These are phyloP conservation scores for Siniperca undulata DNA, from an alignment of 2,797 vertebrate species.

Conservation along the genomic window DNA sequence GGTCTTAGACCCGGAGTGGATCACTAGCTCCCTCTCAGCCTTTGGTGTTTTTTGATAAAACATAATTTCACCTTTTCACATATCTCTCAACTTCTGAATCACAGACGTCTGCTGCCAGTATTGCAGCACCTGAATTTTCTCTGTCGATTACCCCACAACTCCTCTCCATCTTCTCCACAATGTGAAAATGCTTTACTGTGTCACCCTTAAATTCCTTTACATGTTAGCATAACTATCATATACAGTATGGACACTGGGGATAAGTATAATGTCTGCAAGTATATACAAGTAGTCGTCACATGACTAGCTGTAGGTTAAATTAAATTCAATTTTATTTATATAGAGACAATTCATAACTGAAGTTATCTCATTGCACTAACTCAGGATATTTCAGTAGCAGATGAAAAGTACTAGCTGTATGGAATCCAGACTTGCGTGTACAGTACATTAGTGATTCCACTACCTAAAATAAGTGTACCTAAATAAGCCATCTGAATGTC, in stretches of 20 bases:
- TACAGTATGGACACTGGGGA: not conserved
- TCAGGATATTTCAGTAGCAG: conserved; percentile 76
- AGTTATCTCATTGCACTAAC: not conserved
- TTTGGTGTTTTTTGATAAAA: conserved; percentile 30
- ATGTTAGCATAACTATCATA: not conserved
- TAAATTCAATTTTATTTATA: no score
- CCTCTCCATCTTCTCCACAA: not conserved
- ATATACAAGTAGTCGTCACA: not conserved
- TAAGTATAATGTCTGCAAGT: not conserved
- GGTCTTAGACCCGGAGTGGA: conserved; percentile 13
- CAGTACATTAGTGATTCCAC: conserved; percentile 42
- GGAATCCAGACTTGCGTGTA: conserved; percentile 39
- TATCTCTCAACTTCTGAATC: conserved; percentile 11
- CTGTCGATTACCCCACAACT: not conserved
- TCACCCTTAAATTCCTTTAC: not conserved
- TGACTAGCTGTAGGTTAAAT: not conserved
- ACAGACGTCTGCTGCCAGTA: not conserved
- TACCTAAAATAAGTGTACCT: conserved; percentile 17
- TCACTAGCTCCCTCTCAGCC: conserved; percentile 4
- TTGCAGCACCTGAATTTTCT: not conserved
- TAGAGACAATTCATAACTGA: no score
- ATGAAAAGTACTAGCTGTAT: conserved; percentile 40
- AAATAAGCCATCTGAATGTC: conserved; percentile 67
- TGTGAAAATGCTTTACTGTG: conserved; percentile 7
- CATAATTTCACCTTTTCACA: conserved; percentile 16